Percentiles rank a stretch among this genome's conserved stretches.
Conservation (phyloP, 2,888 invertebrate genomes). For the Empis livida region DNA sequence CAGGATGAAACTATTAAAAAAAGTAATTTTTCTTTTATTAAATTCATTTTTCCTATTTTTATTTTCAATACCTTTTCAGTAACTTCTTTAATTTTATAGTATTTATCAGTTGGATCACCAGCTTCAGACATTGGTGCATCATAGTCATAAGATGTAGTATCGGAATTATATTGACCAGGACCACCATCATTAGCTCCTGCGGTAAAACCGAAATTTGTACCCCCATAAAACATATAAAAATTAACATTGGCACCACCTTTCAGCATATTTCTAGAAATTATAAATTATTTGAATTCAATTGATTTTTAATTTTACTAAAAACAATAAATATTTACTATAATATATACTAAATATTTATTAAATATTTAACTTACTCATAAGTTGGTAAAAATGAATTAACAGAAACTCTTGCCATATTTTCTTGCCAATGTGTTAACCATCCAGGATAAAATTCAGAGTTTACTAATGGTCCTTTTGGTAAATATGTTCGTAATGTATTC, state of each 20-base stretch:
- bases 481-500: slow-evolving; percentile 34
- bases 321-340: too few species aligned
- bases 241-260: slow-evolving; percentile 51
- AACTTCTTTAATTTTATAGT: slow-evolving; percentile 51
- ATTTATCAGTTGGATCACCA: slow-evolving; percentile 80
- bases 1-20: slow-evolving; percentile 40
- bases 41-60: too few species aligned
- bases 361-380: too few species aligned
- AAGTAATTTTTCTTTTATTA: too few species aligned
- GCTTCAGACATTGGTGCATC: slow-evolving; percentile 81
- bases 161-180: slow-evolving; percentile 42
- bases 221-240: slow-evolving; percentile 87
- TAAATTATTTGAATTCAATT: too few species aligned
- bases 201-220: slow-evolving; percentile 70
- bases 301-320: too few species aligned
- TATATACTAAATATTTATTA: too few species aligned
- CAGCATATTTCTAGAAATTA: slow-evolving; percentile 39
- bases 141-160: slow-evolving; percentile 82
- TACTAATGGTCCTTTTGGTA: slow-evolving; percentile 64
- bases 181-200: slow-evolving; percentile 40
- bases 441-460: slow-evolving; percentile 89
- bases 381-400: too few species aligned
- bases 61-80: slow-evolving; percentile 39
- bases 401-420: slow-evolving; percentile 19
- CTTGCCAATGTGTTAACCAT: slow-evolving; percentile 85